Evolutionary conservation across 2,888 invertebrate species (phyloP).

Genomic region (Syrphus vitripennis): DNA sequence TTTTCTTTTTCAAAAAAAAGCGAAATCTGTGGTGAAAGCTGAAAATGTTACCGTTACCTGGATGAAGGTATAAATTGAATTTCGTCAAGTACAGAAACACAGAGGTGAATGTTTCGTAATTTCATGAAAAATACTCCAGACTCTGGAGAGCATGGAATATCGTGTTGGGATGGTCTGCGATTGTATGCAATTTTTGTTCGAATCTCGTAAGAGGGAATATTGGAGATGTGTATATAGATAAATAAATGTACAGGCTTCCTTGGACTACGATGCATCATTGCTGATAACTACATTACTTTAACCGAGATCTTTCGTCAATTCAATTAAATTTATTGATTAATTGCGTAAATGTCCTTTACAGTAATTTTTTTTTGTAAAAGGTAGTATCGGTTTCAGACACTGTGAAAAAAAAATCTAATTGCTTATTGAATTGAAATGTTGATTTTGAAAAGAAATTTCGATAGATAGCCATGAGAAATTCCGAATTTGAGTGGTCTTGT

Average conservation of each 20-base stretch:
- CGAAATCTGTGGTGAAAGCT: slow-evolving; percentile 27
- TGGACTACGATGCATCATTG: no score
- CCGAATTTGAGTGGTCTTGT: no score
- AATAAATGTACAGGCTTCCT: not conserved
- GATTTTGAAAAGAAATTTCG: no score
- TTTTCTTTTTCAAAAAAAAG: slow-evolving; percentile 8
- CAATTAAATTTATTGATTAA: slow-evolving; percentile 15
- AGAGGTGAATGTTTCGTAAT: slow-evolving; percentile 10
- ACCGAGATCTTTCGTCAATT: slow-evolving; percentile 2
- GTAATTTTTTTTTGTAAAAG: not conserved
- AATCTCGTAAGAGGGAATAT: not conserved
- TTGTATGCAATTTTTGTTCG: not conserved
- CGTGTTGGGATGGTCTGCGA: not conserved
- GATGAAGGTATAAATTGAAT: slow-evolving; percentile 53
- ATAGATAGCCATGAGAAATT: no score
- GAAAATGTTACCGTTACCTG: slow-evolving; percentile 62
- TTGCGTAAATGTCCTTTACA: not conserved
- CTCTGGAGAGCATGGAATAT: not conserved
- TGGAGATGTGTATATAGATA: not conserved
- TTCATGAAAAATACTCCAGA: slow-evolving; percentile 9
- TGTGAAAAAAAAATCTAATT: no score
- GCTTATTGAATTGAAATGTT: no score
- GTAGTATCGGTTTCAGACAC: not conserved
- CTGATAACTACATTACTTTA: slow-evolving; percentile 16
- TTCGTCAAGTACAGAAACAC: slow-evolving; percentile 15